These are phyloP conservation scores for Ibycter americanus DNA, from an alignment of 2,797 vertebrate species.

Conservation along the genomic window DNA sequence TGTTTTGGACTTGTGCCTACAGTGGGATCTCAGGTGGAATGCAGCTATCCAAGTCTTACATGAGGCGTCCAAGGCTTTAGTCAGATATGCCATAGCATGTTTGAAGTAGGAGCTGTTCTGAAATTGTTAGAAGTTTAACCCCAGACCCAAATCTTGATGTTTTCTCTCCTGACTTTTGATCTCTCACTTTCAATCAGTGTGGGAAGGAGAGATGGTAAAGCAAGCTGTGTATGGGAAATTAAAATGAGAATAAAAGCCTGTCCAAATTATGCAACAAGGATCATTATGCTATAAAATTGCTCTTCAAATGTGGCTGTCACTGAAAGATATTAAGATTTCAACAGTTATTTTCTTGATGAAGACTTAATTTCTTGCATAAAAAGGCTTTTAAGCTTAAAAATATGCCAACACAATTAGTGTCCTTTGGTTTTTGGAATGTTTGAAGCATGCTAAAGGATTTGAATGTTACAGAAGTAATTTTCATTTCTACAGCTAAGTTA, in stretches of 20 bases:
- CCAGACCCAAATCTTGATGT: constrained; percentile 15
- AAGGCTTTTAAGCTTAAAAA: constrained; percentile 25
- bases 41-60: neutral
- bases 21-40: neutral
- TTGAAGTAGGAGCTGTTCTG: constrained; percentile 9
- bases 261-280: constrained; percentile 71
- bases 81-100: neutral
- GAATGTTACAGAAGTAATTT: neutral
- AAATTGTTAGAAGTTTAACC: constrained; percentile 38
- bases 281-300: constrained; percentile 76
- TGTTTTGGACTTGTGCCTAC: neutral
- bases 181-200: constrained; percentile 49
- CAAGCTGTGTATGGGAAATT: constrained; percentile 54
- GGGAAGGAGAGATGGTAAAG: constrained; percentile 61
- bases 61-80: neutral
- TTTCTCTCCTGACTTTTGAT: constrained; percentile 27
- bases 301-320: constrained; percentile 72
- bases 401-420: constrained; percentile 27
- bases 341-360: constrained; percentile 65
- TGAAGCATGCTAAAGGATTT: neutral
- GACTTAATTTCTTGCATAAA: constrained; percentile 48
- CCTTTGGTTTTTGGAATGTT: neutral
- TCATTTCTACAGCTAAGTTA: neutral
- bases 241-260: constrained; percentile 74
- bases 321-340: constrained; percentile 65